These are phyloP conservation scores for Musca vetustissima DNA, from an alignment of 1,140 invertebrate genomes.

Conservation along the genomic window DNA sequence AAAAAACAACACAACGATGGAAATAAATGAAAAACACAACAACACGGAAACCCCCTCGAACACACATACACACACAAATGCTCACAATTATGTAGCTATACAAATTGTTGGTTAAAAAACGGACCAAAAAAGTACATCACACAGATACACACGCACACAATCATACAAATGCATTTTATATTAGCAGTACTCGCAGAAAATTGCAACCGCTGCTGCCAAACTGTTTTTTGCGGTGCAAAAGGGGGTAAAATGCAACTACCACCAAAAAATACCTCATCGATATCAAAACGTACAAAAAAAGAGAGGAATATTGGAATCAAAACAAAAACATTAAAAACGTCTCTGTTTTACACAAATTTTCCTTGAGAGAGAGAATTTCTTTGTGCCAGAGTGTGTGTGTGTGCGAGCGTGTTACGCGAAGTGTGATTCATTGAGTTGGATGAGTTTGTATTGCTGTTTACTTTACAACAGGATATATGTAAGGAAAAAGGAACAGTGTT, in stretches of 20 bases:
- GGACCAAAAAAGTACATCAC: background rate
- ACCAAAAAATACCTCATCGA: background rate
- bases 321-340: constrained; percentile 16
- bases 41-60: background rate
- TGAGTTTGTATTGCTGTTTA: too few relatives aligned
- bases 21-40: constrained; percentile 43
- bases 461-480: too few relatives aligned
- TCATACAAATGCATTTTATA: too few relatives aligned
- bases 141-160: background rate
- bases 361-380: background rate
- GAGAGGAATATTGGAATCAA: constrained; percentile 9
- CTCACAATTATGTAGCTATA: too few relatives aligned
- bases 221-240: too few relatives aligned
- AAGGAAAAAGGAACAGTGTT: too few relatives aligned
- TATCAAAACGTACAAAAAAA: background rate
- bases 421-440: background rate
- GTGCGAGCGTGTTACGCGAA: background rate
- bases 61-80: too few relatives aligned
- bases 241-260: background rate
- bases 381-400: background rate
- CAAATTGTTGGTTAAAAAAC: background rate
- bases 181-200: background rate
- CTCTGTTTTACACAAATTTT: background rate
- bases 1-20: constrained; percentile 43
- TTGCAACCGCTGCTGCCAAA: background rate